These are phyloP conservation scores for Maccullochella peelii DNA, from an alignment of 2,113 vertebrate species.

Conservation along the genomic window DNA sequence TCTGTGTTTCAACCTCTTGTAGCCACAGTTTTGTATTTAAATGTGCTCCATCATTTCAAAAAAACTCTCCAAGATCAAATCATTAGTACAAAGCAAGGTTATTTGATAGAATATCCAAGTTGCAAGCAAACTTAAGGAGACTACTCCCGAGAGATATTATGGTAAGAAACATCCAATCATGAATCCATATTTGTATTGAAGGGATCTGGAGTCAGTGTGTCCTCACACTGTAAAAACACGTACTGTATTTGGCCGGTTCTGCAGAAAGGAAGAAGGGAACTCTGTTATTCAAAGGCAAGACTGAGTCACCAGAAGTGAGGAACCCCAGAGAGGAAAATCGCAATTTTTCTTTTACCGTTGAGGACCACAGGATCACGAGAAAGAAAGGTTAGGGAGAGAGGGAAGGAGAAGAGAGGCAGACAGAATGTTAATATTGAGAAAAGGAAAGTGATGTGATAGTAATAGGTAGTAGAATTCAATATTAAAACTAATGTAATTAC, in stretches of 20 bases:
- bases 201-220: constrained; percentile 8
- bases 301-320: constrained; percentile 66
- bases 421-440: not conserved
- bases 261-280: constrained; percentile 63
- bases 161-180: not conserved
- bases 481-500: too few relatives aligned
- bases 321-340: constrained; percentile 37
- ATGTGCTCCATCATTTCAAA: too few relatives aligned
- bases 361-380: not conserved
- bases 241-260: not conserved
- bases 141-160: not conserved
- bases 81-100: not conserved
- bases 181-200: not conserved
- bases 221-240: constrained; percentile 18
- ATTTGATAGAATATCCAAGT: not conserved
- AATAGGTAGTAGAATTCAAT: not conserved
- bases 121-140: too few relatives aligned
- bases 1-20: not conserved
- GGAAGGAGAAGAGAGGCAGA: not conserved
- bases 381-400: not conserved
- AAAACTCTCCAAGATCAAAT: not conserved
- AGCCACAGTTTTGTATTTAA: too few relatives aligned
- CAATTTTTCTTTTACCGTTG: constrained; percentile 7
- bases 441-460: not conserved
- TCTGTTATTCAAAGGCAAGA: constrained; percentile 68